phyloP scores from a whole-genome alignment of 2,797 vertebrate genomes.

The Melanogrammus aeglefinus region DNA sequence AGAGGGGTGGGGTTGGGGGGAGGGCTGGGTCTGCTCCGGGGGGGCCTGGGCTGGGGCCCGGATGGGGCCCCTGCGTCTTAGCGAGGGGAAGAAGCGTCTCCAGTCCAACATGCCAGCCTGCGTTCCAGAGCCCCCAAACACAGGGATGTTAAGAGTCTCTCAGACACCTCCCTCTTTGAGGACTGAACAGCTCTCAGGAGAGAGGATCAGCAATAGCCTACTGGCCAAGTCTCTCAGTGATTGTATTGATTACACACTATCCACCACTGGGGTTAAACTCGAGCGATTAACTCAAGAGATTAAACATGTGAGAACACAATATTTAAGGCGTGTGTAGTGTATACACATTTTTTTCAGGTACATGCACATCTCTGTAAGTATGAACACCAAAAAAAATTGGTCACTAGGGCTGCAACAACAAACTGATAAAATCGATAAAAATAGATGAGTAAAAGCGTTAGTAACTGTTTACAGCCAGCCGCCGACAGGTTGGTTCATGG shows the following conservation, averaged over 20 bases:
- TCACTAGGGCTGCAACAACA: too few species aligned
- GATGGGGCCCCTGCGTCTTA: slow-evolving; percentile 81
- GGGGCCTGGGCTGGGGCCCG: slow-evolving; percentile 70
- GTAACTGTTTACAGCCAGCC: too few species aligned
- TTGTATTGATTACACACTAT: not conserved
- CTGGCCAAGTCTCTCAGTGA: not conserved
- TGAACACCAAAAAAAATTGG: too few species aligned
- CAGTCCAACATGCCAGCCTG: slow-evolving; percentile 88
- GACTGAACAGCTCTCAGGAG: not conserved
- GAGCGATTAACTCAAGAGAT: not conserved
- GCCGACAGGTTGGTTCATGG: too few species aligned
- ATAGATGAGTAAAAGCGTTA: too few species aligned
- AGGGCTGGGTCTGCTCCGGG: slow-evolving; percentile 70
- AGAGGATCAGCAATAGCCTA: not conserved
- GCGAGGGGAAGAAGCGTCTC: slow-evolving; percentile 86
- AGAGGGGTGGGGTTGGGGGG: slow-evolving; percentile 47
- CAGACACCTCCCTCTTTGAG: too few species aligned
- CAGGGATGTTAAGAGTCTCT: not conserved
- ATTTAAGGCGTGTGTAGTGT: not conserved
- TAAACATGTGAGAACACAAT: not conserved
- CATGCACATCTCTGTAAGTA: not conserved
- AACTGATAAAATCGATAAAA: too few species aligned
- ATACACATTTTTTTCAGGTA: too few species aligned
- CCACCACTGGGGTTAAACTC: not conserved
- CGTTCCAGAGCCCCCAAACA: slow-evolving; percentile 14